Evolutionary conservation across 2,797 vertebrate genomes (phyloP), one percentile per base, ranked within the genome.

Genomic region (Muscicapa striata): DNA sequence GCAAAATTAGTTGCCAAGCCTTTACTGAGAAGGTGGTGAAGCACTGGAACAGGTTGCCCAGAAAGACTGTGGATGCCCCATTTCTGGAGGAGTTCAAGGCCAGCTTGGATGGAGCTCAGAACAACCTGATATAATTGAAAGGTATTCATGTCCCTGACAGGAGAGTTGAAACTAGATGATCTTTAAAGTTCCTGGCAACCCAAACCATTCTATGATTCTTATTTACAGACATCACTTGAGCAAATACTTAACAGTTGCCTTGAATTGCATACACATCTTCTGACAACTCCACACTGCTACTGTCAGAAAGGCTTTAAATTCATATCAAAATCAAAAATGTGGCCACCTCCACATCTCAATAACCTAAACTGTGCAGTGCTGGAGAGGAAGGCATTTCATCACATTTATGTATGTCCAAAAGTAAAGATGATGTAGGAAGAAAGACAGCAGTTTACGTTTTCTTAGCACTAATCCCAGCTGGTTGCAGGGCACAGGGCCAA

Each of bases 291-390:
- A 24, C 8, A 4, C 8, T 13, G 13, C 15, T n/a, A 20, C 17
- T 52, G 32, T 49, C 49, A n/a, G 41, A 61, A 74, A 41, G 26
- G 38, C 43, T 75, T 80, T 70, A 49, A 43, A 57, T 41, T 57
- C 34, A 0, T 9, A 38, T 20, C 41, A 70, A 77, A 93, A 32
- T 18, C 20, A 41, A 5, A 43, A 82, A 32, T 0, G 8, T 20
- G 52, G 52, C 19, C 49, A 13, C 26, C 41, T 48, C 14, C 43
- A 55, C 45, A 41, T 40, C 45, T 4, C 43, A 43, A 9, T 13
- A 76, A 62, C 11, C n/a, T 15, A 70, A 78, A 70, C 23, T 0
- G 0, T 4, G 9, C 49, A 22, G 32, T 24, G 40, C 1, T 26
- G 41, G 29, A 80, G 38, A 67, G 19, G 14, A 66, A 87, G 26